phyloP scores from a whole-genome alignment of 2,888 invertebrate genomes.

The Eupithecia subfuscata region DNA sequence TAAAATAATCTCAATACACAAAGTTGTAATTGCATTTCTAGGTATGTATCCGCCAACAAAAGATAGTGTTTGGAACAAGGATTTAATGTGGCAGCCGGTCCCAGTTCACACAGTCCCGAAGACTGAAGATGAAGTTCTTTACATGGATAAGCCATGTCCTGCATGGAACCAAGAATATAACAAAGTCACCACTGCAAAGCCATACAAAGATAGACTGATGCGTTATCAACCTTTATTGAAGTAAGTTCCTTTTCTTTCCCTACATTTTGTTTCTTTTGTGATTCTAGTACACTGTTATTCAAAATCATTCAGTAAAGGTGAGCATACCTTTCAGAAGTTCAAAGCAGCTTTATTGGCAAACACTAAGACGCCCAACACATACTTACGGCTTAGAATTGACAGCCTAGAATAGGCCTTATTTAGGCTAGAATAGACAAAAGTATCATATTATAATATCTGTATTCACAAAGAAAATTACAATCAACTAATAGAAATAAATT shows the following conservation, averaged over 20 bases:
- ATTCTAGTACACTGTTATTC: too few relatives aligned
- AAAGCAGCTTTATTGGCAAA: background rate
- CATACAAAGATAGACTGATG: conserved; percentile 82
- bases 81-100: conserved; percentile 90
- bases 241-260: conserved; percentile 56
- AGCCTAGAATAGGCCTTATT: background rate
- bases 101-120: conserved; percentile 89
- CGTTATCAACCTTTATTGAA: conserved; percentile 86
- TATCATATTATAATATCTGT: too few relatives aligned
- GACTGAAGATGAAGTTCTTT: conserved; percentile 84
- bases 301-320: background rate
- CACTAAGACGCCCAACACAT: background rate
- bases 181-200: conserved; percentile 76
- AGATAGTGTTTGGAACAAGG: conserved; percentile 84
- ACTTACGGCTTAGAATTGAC: background rate
- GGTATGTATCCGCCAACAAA: conserved; percentile 88
- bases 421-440: background rate
- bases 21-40: conserved; percentile 39
- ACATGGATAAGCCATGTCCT: conserved; percentile 86
- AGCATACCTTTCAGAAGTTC: background rate
- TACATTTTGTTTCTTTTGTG: background rate
- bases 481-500: too few relatives aligned
- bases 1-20: too few relatives aligned
- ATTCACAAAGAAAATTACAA: too few relatives aligned
- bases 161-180: conserved; percentile 84